phyloP scores from a whole-genome alignment of 2,113 vertebrate genomes.

The Cephalopterus ornatus region DNA sequence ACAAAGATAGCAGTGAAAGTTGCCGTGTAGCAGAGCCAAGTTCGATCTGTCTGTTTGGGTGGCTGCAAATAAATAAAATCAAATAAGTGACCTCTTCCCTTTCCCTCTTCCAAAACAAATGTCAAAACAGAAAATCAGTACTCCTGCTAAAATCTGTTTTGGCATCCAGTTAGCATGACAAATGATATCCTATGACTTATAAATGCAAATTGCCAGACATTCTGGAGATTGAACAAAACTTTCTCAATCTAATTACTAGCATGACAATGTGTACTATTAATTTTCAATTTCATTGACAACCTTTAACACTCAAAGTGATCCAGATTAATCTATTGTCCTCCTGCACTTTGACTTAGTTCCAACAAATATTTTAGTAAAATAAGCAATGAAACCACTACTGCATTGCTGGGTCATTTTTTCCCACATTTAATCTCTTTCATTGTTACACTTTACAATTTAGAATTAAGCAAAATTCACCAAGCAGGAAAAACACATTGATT shows the following conservation, averaged over 20 bases:
- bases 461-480: not conserved
- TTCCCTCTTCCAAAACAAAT: slow-evolving; percentile 2
- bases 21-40: not conserved
- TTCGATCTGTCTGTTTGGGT: not conserved
- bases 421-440: not conserved
- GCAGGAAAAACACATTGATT: not conserved
- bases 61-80: not conserved
- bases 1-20: not conserved
- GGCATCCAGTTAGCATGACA: not conserved
- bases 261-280: not conserved
- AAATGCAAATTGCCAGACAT: not conserved
- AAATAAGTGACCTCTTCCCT: slow-evolving; percentile 8
- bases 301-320: not conserved
- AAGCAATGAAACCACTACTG: not conserved
- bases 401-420: not conserved
- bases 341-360: not conserved
- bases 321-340: not conserved
- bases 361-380: not conserved
- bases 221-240: not conserved
- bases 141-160: slow-evolving; percentile 10
- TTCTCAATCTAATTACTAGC: not conserved
- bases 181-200: not conserved
- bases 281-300: not conserved
- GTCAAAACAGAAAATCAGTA: slow-evolving; percentile 30
- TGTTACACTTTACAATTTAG: not conserved